Conservation (phyloP, 2,113 vertebrate genomes). For the Corythornis cristatus region DNA sequence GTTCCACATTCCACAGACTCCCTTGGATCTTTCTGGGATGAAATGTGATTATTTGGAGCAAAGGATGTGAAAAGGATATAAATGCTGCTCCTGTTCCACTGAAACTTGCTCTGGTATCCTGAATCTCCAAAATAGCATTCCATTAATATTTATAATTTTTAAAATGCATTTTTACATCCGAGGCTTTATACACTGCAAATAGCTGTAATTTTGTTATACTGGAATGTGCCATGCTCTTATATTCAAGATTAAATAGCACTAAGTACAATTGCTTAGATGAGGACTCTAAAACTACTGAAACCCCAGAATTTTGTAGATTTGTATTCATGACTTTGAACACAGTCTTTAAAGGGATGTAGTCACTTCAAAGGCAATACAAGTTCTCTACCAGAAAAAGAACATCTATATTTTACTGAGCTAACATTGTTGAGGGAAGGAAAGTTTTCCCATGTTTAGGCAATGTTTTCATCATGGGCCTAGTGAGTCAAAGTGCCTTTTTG, state of each 20-base stretch:
- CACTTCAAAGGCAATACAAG: neutral
- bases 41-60: conserved; percentile 20
- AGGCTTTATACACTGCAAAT: neutral
- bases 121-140: conserved; percentile 9
- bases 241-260: neutral
- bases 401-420: neutral
- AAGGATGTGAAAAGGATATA: neutral
- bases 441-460: conserved; percentile 20
- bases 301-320: neutral
- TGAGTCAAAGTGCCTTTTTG: conserved; percentile 31
- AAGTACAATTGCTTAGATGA: neutral
- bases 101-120: neutral
- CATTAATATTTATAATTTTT: neutral
- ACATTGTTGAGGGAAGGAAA: neutral
- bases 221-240: neutral
- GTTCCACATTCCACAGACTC: neutral
- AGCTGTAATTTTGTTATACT: neutral
- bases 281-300: neutral
- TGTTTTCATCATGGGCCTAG: neutral
- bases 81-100: neutral
- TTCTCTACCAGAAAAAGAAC: neutral
- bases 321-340: neutral
- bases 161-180: neutral
- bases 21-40: neutral
- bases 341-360: neutral